These are phyloP conservation scores for Syncerus caffer DNA, from an alignment of 2,797 vertebrate species.

Conservation along the genomic window DNA sequence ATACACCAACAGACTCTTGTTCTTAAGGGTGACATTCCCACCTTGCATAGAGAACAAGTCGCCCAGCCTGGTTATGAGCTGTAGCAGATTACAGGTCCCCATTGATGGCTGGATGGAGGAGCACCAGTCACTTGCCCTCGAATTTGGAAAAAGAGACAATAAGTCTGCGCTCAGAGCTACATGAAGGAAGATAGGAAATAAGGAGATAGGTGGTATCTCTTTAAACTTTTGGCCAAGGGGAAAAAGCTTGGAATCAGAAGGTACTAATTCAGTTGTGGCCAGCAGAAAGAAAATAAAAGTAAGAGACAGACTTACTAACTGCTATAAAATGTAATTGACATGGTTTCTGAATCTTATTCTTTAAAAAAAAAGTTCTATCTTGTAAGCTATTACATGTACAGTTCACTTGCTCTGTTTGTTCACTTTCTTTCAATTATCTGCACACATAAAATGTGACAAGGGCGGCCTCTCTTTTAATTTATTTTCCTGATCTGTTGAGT, in stretches of 20 bases:
- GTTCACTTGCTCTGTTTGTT: conserved; percentile 33
- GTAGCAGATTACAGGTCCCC: neutral
- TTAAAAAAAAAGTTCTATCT: neutral
- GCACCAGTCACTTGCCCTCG: too few relatives aligned
- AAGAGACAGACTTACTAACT: neutral
- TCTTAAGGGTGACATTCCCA: neutral
- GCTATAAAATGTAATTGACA: neutral
- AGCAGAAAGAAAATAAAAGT: conserved; percentile 14
- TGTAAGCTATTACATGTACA: neutral
- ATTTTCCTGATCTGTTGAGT: conserved; percentile 27
- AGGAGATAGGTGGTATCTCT: neutral
- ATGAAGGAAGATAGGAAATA: neutral
- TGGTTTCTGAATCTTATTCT: conserved; percentile 25
- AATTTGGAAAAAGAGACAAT: neutral
- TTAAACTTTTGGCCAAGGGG: neutral
- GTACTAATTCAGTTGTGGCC: neutral
- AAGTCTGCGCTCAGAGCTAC: neutral
- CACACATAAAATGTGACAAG: conserved; percentile 40
- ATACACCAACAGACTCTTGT: neutral
- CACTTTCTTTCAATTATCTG: conserved; percentile 70
- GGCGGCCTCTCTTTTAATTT: conserved; percentile 37
- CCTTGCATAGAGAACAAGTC: neutral
- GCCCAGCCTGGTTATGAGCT: accelerated
- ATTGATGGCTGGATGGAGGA: accelerated
- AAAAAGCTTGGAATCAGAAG: neutral